phyloP scores from a whole-genome alignment of 2,888 invertebrate genomes.

The Tipula unca region DNA sequence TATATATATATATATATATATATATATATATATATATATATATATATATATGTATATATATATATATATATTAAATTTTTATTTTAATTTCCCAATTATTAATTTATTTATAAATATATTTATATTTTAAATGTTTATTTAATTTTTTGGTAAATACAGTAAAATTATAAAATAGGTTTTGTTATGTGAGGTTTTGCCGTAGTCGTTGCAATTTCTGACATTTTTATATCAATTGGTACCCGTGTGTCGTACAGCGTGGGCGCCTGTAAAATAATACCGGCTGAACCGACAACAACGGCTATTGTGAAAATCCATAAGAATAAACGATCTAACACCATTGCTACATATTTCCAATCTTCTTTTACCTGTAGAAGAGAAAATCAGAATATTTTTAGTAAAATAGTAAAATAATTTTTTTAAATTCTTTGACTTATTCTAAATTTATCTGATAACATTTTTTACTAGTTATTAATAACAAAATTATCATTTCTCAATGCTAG shows the following conservation, averaged over 20 bases:
- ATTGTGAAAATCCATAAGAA: constrained; percentile 97
- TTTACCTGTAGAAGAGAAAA: constrained; percentile 56
- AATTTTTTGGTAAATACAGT: background rate
- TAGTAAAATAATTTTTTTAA: too few relatives aligned
- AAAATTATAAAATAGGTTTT: constrained; percentile 40
- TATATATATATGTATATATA: too few relatives aligned
- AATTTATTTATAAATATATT: background rate
- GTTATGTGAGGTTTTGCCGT: constrained; percentile 68
- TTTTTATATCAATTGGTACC: constrained; percentile 75
- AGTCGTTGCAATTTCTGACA: constrained; percentile 83
- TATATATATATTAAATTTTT: too few relatives aligned
- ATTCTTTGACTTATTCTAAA: too few relatives aligned
- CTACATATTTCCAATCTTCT: constrained; percentile 99
- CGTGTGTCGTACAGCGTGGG: constrained; percentile 90
- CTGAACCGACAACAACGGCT: constrained; percentile 88
- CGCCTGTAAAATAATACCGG: constrained; percentile 89
- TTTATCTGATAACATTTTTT: too few relatives aligned
- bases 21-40: too few relatives aligned
- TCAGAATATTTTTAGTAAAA: too few relatives aligned
- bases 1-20: too few relatives aligned
- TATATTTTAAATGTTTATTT: background rate
- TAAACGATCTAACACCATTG: constrained; percentile 93
- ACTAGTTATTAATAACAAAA: too few relatives aligned
- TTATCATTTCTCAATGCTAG: too few relatives aligned
- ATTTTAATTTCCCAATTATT: too few relatives aligned